Percentiles rank a stretch among this genome's conserved stretches.
These are phyloP conservation scores for Lamellibrachia columna DNA, from an alignment of 2,888 invertebrate species.

Conservation along the genomic window DNA sequence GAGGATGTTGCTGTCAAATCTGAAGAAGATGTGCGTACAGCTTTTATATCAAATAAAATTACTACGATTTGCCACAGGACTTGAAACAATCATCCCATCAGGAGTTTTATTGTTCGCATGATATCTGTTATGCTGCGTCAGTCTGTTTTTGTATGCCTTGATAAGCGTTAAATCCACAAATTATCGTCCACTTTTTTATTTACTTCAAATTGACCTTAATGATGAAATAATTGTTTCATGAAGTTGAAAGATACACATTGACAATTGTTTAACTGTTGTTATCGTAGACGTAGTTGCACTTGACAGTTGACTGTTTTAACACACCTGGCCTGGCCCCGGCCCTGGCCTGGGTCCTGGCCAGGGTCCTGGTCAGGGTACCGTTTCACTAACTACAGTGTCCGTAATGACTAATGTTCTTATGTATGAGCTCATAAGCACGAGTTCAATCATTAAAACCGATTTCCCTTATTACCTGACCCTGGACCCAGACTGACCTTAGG, in stretches of 20 bases:
- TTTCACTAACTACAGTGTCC: no score
- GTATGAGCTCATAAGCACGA: no score
- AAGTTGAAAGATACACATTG: neutral
- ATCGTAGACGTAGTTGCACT: no score
- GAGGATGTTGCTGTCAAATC: neutral
- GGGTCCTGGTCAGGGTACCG: no score
- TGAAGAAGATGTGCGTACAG: neutral
- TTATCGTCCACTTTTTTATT: neutral
- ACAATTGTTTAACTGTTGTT: no score
- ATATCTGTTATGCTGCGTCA: neutral
- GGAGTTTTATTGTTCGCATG: neutral
- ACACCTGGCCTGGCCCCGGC: no score
- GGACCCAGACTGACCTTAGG: no score
- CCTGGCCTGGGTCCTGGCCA: no score
- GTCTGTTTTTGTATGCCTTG: neutral
- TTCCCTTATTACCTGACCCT: no score
- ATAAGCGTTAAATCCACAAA: neutral
- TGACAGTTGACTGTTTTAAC: no score
- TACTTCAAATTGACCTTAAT: neutral
- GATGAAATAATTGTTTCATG: neutral
- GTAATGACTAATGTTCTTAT: no score
- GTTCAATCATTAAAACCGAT: no score
- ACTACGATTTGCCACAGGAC: neutral
- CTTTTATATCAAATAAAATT: neutral
- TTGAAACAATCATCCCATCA: neutral